These are phyloP conservation scores for Eupithecia pulchellata DNA, from an alignment of 2,888 invertebrate species.

Conservation along the genomic window DNA sequence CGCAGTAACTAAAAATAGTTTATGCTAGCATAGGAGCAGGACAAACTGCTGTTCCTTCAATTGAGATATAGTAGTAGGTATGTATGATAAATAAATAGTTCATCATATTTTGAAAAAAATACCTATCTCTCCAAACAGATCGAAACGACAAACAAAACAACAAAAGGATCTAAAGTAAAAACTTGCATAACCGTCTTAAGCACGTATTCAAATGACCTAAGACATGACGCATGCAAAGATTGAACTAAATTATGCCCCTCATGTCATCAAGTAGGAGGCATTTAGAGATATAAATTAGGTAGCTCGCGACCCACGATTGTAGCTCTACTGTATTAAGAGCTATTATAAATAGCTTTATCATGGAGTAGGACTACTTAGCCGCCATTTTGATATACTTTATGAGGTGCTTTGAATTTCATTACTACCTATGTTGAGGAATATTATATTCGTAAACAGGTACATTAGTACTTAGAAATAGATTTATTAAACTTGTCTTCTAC, in stretches of 20 bases:
- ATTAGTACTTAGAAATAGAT: neutral
- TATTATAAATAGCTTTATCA: constrained; percentile 29
- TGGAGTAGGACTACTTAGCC: constrained; percentile 1
- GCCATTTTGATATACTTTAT: constrained; percentile 10
- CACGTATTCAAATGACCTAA: constrained; percentile 42
- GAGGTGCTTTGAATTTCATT: constrained; percentile 14
- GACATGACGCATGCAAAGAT: constrained; percentile 53
- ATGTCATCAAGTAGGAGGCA: constrained; percentile 41
- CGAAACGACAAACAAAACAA: neutral
- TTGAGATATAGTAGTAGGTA: too few relatives aligned
- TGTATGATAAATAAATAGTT: neutral
- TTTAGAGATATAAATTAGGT: constrained; percentile 29
- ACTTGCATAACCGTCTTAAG: neutral
- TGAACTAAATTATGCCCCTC: constrained; percentile 49
- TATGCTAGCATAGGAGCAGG: neutral
- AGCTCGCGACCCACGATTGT: constrained; percentile 20
- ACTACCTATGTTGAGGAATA: neutral
- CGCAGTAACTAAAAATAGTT: too few relatives aligned
- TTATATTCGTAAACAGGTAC: neutral
- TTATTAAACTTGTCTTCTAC: neutral
- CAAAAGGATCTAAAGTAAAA: neutral
- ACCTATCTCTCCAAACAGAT: neutral
- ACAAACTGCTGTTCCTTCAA: neutral
- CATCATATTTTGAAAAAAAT: neutral
- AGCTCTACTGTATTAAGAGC: constrained; percentile 24